These are phyloP conservation scores for Thecophora atra DNA, from an alignment of 2,888 invertebrate species.

Conservation along the genomic window DNA sequence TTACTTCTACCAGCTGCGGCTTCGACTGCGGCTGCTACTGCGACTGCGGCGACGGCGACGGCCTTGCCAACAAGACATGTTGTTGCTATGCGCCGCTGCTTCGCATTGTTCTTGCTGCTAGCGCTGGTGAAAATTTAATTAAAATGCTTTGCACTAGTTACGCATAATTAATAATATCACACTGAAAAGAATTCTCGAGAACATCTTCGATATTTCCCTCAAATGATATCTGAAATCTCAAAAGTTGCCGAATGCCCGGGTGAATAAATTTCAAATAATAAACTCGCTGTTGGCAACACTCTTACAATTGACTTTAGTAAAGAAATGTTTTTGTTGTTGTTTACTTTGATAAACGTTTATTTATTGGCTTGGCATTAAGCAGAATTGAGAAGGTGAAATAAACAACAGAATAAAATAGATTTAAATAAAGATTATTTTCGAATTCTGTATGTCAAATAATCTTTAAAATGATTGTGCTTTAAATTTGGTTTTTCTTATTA, in stretches of 20 bases:
- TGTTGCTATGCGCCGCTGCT: slow-evolving; percentile 15
- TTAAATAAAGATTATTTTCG: no score
- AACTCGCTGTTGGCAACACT: no score
- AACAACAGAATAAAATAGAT: no score
- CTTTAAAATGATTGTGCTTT: not conserved
- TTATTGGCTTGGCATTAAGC: no score
- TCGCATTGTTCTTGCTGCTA: not conserved
- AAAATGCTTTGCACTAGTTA: slow-evolving; percentile 7
- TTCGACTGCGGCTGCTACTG: no score
- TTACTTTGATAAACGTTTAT: no score
- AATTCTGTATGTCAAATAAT: not conserved
- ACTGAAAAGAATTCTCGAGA: slow-evolving; percentile 12
- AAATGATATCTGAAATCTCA: not conserved
- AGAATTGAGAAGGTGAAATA: no score
- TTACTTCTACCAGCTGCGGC: not conserved
- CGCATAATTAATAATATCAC: not conserved
- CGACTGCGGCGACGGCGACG: not conserved
- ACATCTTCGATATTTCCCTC: not conserved
- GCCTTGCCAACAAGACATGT: slow-evolving; percentile 6
- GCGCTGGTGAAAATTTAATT: not conserved
- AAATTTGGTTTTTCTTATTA: no score
- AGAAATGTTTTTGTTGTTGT: no score
- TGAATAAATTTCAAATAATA: no score
- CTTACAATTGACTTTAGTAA: no score
- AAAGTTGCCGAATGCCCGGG: not conserved